phyloP scores from a whole-genome alignment of 2,113 vertebrate genomes.

The Piprites chloris region DNA sequence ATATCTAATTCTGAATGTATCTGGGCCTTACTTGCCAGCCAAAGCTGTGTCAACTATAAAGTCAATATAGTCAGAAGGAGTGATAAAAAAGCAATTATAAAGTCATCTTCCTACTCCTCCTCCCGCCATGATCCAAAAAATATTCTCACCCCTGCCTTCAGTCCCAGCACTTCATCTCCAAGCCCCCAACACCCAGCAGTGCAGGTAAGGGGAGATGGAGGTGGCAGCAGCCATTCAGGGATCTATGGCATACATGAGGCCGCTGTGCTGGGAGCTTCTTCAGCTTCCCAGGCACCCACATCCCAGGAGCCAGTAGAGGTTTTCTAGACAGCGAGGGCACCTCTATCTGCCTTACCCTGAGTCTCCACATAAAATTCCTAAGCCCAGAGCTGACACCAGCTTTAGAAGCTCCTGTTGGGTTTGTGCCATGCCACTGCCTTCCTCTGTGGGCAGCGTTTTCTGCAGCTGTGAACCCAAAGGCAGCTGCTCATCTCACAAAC shows the following conservation, averaged over 20 bases:
- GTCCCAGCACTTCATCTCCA: background rate
- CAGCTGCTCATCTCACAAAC: background rate
- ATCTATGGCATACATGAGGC: background rate
- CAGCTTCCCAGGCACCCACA: accelerated
- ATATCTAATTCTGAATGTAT: constrained; percentile 51
- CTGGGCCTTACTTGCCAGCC: constrained; percentile 56
- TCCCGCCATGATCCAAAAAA: background rate
- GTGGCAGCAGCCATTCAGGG: background rate
- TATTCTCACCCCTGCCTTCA: background rate
- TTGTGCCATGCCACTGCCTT: background rate
- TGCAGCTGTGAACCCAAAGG: background rate
- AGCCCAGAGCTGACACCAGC: background rate
- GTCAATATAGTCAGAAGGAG: constrained; percentile 37
- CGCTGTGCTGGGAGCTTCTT: background rate
- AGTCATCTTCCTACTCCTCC: constrained; percentile 17
- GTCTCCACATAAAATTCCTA: background rate
- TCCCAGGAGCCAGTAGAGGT: background rate
- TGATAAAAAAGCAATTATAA: constrained; percentile 58
- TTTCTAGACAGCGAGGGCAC: background rate
- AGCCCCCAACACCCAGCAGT: background rate
- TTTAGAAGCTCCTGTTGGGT: background rate
- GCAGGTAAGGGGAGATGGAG: background rate
- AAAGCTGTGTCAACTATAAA: constrained; percentile 51
- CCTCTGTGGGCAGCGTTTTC: background rate
- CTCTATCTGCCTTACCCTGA: background rate